Evolutionary conservation across 2,888 invertebrate genomes (phyloP), one percentile per base, ranked within the genome.

Genomic region (Hermaeophaga mercurialis): DNA sequence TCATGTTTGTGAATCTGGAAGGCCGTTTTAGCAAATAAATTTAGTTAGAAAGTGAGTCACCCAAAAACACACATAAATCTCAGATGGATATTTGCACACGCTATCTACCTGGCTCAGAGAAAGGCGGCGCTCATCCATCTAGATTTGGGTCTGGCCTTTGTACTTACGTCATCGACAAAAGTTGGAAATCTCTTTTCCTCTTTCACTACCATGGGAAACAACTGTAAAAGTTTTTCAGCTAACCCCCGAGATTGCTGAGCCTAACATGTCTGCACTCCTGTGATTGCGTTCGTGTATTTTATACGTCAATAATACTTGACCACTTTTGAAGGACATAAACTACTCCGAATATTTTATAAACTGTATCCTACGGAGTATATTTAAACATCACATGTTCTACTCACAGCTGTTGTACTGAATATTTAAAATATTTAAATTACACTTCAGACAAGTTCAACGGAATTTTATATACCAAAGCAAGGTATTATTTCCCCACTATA

Each of bases 61-160:
- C 52, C 56, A 50, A 56, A 55, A 54, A 56, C 55, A 58, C 46
- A 54, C 48, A 62, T 62, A 64, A 61, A 62, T 62, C 64, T 58
- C 62, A 31, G 33, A 49, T 48, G 50, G 61, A 62, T 59, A 64
- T 64, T 64, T 64, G 64, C 64, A 64, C 63, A 53, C 63, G 64
- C 61, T 65, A 62, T 65, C 64, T 63, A 44, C 59, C 47, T 59
- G 59, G 52, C 54, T 61, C 62, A 59, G 61, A 61, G n/a, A 61
- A 54, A 58, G 61, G 58, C 63, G 58, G 60, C 50, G 56, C 49
- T 36, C 61, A 59, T 65, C 63, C 61, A 57, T 65, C 65, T 65
- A 58, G 65, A 65, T 65, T 63, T 61, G 26, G 56, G 41, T 54
- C 49, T 58, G 55, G 44, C 56, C 44, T 56, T 56, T 41, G 24